A percentile compares a stretch with the other conserved stretches of the same genome.
These are phyloP conservation scores for Pandemis corylana DNA, from an alignment of 2,888 invertebrate genomes.

Conservation along the genomic window DNA sequence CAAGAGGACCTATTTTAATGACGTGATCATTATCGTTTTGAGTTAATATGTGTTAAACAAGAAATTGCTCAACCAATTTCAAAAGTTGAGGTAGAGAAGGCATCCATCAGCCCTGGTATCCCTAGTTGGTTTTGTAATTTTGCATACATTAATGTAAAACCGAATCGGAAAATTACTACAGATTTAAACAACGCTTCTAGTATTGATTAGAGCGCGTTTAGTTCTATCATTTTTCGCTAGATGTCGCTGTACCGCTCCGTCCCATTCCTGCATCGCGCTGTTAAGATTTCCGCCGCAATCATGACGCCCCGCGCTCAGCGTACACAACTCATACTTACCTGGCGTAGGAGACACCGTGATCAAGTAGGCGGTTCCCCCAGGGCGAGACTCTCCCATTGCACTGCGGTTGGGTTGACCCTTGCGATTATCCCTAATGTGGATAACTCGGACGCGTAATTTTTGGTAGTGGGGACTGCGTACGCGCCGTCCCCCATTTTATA, in stretches of 20 bases:
- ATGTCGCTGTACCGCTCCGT: constrained; percentile 3
- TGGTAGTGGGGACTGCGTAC: neutral
- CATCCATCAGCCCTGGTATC: too few species aligned
- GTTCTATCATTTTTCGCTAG: neutral
- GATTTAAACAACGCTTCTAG: neutral
- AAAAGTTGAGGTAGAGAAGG: neutral
- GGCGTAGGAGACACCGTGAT: constrained; percentile 6
- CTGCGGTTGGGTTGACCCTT: constrained; percentile 8
- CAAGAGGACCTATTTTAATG: neutral
- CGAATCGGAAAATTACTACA: neutral
- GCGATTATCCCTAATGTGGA: constrained; percentile 8
- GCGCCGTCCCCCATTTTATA: neutral
- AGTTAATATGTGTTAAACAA: neutral
- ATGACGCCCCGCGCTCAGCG: neutral
- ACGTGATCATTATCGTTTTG: neutral
- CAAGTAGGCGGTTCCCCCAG: constrained; percentile 4
- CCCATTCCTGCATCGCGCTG: neutral
- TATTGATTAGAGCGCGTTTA: neutral
- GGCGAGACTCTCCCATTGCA: constrained; percentile 5
- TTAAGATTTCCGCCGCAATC: neutral
- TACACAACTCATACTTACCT: neutral
- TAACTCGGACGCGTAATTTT: constrained; percentile 6
- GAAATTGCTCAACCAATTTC: neutral
- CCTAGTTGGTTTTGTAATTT: too few species aligned
- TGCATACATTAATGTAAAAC: too few species aligned